A percentile compares a stretch with the other conserved stretches of the same genome.
These are phyloP conservation scores for Stichodactyla helianthus DNA, from an alignment of 64 coral and sea anemone genomes.

Conservation along the genomic window DNA sequence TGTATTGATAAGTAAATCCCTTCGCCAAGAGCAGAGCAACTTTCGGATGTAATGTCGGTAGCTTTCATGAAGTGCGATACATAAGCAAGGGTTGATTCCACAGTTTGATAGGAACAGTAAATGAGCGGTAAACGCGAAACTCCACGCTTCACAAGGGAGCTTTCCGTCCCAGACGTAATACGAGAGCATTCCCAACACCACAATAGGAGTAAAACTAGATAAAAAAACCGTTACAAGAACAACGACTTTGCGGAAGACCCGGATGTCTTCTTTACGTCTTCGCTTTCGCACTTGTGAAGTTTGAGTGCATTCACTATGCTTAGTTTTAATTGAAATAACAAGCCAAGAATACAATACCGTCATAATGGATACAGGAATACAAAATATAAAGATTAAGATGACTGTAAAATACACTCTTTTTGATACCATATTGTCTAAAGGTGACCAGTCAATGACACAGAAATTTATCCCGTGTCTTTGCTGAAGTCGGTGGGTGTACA, in stretches of 20 bases:
- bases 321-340: background rate
- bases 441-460: background rate
- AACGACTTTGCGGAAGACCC: conserved; percentile 9
- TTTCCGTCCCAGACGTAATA: conserved; percentile 2
- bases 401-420: background rate
- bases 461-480: background rate
- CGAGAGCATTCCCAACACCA: background rate
- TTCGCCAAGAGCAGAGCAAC: background rate
- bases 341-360: conserved; percentile 2
- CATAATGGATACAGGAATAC: conserved; percentile 4
- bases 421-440: background rate
- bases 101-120: conserved; percentile 14
- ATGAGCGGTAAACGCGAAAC: background rate
- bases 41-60: conserved; percentile 2
- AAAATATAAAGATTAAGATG: background rate
- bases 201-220: background rate
- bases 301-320: background rate
- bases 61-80: background rate
- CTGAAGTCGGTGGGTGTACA: background rate
- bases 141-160: background rate
- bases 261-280: conserved; percentile 21
- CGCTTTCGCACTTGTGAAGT: background rate
- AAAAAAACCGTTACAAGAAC: background rate
- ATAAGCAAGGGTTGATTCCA: conserved; percentile 16
- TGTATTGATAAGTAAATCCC: background rate